Evolutionary conservation across 2,888 invertebrate genomes (phyloP).

Genomic region (Seira musarum): DNA sequence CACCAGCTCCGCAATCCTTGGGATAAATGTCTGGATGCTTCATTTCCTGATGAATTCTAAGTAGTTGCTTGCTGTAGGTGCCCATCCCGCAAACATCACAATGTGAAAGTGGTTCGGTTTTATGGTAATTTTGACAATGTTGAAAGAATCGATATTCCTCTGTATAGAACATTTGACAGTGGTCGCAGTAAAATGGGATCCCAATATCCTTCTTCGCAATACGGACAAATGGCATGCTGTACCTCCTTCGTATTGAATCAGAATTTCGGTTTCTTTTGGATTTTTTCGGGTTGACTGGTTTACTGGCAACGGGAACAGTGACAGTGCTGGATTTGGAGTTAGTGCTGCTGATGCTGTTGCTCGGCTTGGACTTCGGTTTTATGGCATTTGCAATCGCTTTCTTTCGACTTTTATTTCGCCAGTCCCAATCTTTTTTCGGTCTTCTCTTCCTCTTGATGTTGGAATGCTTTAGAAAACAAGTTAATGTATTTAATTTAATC

Average conservation of each 20-base stretch:
- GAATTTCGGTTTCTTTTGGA: not conserved
- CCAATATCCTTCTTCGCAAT: not conserved
- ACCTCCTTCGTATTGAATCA: no score
- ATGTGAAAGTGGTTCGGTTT: not conserved
- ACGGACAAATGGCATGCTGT: no score
- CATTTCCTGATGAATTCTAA: conserved; percentile 13
- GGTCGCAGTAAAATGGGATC: conserved; percentile 32
- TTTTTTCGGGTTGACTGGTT: not conserved
- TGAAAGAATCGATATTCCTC: not conserved
- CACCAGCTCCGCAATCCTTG: not conserved
- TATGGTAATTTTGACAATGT: not conserved
- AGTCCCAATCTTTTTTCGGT: no score
- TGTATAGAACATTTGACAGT: conserved; percentile 24
- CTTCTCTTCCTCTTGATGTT: no score
- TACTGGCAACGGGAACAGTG: no score
- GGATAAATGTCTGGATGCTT: not conserved
- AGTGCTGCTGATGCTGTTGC: not conserved
- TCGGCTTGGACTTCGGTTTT: not conserved
- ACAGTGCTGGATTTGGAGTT: not conserved
- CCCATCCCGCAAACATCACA: not conserved
- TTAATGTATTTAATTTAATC: no score
- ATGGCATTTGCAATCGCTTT: not conserved
- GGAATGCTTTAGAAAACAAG: no score
- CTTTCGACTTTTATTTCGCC: no score
- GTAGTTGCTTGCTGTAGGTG: conserved; percentile 26